These are phyloP conservation scores for Tuta absoluta DNA, from an alignment of 2,888 invertebrate species.

Conservation along the genomic window DNA sequence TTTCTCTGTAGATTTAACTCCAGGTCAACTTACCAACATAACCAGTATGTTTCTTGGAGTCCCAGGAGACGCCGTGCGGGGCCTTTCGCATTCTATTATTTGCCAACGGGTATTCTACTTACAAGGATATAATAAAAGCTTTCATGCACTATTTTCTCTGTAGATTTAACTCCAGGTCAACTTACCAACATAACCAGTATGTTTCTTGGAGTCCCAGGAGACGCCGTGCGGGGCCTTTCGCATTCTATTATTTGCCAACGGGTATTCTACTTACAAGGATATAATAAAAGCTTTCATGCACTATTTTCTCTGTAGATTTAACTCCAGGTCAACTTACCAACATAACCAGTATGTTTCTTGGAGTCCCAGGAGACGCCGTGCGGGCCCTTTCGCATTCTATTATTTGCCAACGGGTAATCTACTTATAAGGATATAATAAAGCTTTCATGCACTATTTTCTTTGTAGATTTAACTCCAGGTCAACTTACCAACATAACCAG, in stretches of 20 bases:
- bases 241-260: constrained; percentile 65
- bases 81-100: constrained; percentile 93
- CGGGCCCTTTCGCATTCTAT: constrained; percentile 91
- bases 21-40: constrained; percentile 81
- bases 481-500: constrained; percentile 84
- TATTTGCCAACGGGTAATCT: too few species aligned
- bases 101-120: too few species aligned
- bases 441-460: too few species aligned
- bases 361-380: constrained; percentile 99
- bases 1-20: too few species aligned
- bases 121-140: too few species aligned
- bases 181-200: constrained; percentile 88
- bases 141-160: too few species aligned
- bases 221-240: constrained; percentile 95
- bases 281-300: too few species aligned
- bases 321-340: constrained; percentile 72
- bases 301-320: too few species aligned
- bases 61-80: constrained; percentile 97
- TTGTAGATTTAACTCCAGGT: too few species aligned
- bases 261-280: too few species aligned
- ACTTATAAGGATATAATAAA: too few species aligned
- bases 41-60: constrained; percentile 98
- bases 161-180: too few species aligned
- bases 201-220: constrained; percentile 99
- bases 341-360: constrained; percentile 95